These are phyloP conservation scores for Hippoglossus hippoglossus DNA, from an alignment of 2,797 vertebrate species.

Conservation along the genomic window DNA sequence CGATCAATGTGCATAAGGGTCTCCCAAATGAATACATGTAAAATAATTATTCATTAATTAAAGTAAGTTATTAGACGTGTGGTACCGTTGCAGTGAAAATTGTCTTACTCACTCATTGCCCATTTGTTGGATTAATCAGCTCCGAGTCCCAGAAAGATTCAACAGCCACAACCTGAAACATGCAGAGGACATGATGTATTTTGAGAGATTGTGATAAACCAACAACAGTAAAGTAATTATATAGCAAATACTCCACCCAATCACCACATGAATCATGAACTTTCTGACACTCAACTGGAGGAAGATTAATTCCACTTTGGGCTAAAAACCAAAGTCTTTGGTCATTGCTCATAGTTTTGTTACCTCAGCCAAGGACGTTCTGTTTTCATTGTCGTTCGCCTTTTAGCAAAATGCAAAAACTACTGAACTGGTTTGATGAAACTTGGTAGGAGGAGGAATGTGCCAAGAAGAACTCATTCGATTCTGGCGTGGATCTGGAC, in stretches of 20 bases:
- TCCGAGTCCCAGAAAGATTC: neutral
- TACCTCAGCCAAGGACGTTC: no score
- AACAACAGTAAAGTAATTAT: no score
- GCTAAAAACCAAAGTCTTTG: neutral
- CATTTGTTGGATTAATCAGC: slow-evolving; percentile 2
- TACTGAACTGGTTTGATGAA: no score
- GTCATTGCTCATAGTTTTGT: neutral
- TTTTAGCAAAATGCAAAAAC: no score
- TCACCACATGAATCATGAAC: neutral
- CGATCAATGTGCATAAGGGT: no score
- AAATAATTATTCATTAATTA: neutral
- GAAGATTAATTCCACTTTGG: neutral
- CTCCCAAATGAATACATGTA: neutral
- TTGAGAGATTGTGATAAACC: neutral
- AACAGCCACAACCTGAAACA: neutral
- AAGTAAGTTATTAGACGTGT: neutral
- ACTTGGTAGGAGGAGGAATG: no score
- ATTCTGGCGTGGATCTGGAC: no score
- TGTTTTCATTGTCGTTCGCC: neutral
- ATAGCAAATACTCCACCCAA: neutral
- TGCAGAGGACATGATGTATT: neutral
- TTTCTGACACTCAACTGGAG: no score
- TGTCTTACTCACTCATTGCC: neutral
- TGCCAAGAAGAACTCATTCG: no score
- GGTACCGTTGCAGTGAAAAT: neutral